These are phyloP conservation scores for Pipistrellus kuhlii DNA, from an alignment of 2,797 vertebrate species.

Conservation along the genomic window DNA sequence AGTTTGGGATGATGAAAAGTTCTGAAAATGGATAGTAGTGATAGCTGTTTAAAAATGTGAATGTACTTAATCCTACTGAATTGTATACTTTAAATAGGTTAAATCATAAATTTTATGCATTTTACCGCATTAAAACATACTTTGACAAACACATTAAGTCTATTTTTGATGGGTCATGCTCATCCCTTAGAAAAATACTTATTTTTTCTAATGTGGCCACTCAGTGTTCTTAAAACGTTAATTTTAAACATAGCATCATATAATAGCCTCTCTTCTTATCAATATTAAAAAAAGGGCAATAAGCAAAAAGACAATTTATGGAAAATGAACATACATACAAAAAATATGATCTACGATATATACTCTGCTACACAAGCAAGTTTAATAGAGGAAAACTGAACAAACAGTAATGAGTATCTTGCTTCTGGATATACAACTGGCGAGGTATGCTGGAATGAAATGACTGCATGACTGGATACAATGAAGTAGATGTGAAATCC, in stretches of 20 bases:
- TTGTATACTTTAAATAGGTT: background rate
- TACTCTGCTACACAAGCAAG: background rate
- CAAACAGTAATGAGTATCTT: background rate
- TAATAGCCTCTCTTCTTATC: background rate
- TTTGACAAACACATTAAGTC: background rate
- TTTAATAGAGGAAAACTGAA: background rate
- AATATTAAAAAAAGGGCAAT: background rate
- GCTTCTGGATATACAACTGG: background rate
- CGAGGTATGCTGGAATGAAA: constrained; percentile 11
- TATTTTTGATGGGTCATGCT: background rate
- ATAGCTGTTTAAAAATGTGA: background rate
- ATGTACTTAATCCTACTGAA: background rate
- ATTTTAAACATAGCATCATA: background rate
- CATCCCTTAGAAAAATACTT: background rate
- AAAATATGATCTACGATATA: background rate
- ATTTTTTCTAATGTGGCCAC: background rate
- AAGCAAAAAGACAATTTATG: background rate
- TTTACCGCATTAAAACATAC: background rate
- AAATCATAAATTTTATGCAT: background rate
- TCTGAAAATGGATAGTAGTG: background rate
- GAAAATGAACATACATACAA: background rate
- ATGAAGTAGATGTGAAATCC: background rate
- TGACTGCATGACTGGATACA: background rate
- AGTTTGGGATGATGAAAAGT: background rate
- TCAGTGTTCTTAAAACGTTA: background rate